These are phyloP conservation scores for Shargacucullia verbasci DNA, from an alignment of 2,888 invertebrate species.

Conservation along the genomic window DNA sequence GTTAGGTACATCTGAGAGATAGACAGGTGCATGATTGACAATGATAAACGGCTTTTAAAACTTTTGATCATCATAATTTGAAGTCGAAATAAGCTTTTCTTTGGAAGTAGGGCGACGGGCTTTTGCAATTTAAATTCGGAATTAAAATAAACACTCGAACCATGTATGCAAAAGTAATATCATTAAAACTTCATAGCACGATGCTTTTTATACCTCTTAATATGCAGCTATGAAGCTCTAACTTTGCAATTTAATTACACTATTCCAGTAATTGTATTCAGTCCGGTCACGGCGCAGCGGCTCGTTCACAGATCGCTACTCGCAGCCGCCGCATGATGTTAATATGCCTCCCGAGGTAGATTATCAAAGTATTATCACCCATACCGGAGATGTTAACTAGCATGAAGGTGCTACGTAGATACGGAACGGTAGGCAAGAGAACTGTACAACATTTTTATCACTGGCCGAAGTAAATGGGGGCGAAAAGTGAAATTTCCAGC, in stretches of 20 bases:
- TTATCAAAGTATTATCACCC: constrained; percentile 63
- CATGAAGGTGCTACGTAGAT: constrained; percentile 16
- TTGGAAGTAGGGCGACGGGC: constrained; percentile 31
- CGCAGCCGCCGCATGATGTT: constrained; percentile 60
- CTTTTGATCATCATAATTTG: constrained; percentile 43
- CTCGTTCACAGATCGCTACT: constrained; percentile 64
- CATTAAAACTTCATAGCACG: constrained; percentile 69
- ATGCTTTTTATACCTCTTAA: constrained; percentile 70
- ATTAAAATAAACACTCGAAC: constrained; percentile 47
- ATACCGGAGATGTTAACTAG: constrained; percentile 42
- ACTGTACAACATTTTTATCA: constrained; percentile 23
- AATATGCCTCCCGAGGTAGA: constrained; percentile 62
- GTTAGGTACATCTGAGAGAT: constrained; percentile 33
- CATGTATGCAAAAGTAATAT: constrained; percentile 60
- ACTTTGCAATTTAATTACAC: constrained; percentile 78
- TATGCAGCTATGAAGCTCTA: constrained; percentile 72
- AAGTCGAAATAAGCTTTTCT: constrained; percentile 43
- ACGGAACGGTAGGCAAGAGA: constrained; percentile 9
- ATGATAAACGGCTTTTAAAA: constrained; percentile 54
- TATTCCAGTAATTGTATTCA: constrained; percentile 72
- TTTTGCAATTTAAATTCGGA: constrained; percentile 32
- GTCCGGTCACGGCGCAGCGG: constrained; percentile 62
- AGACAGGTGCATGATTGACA: constrained; percentile 56
- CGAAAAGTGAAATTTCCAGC: constrained; percentile 18
- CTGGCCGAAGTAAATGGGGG: constrained; percentile 4